Percentiles rank a stretch among this genome's conserved stretches.
phyloP scores from a whole-genome alignment of 2,113 vertebrate species.

The Stomatorhinus ivindoensis region DNA sequence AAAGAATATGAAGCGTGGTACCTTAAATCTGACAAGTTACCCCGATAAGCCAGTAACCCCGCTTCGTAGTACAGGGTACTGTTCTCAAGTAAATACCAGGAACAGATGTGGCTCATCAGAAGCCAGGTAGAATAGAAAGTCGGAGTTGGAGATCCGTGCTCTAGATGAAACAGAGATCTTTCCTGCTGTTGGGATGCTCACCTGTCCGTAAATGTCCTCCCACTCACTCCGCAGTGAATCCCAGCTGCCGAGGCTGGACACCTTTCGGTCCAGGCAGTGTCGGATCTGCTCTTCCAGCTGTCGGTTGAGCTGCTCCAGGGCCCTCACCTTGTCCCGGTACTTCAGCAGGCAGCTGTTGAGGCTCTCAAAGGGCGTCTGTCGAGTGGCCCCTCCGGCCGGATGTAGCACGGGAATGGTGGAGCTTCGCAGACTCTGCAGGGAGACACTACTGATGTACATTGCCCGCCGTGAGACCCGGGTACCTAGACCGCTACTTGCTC shows the following conservation, averaged over 20 bases:
- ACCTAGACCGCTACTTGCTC: conserved; percentile 61
- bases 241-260: conserved; percentile 64
- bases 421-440: conserved; percentile 81
- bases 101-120: neutral
- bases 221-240: conserved; percentile 64
- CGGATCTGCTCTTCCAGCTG: conserved; percentile 84
- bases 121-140: neutral
- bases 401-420: conserved; percentile 56
- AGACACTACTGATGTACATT: conserved; percentile 87
- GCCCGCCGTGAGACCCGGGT: conserved; percentile 79
- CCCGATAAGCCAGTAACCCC: too few relatives aligned
- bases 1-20: too few relatives aligned
- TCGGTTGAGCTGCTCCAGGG: conserved; percentile 78
- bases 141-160: neutral
- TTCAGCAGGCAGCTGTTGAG: conserved; percentile 77
- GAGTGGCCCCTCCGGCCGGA: conserved; percentile 53
- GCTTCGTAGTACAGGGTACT: too few relatives aligned
- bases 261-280: conserved; percentile 73
- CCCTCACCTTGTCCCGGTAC: conserved; percentile 80
- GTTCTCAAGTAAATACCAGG: too few relatives aligned
- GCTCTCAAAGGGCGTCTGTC: conserved; percentile 46
- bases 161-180: neutral
- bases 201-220: conserved; percentile 80
- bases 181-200: conserved; percentile 40
- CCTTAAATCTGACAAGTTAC: too few relatives aligned